Conservation (phyloP, 2,888 invertebrate species). For the Drosophila rubida region DNA sequence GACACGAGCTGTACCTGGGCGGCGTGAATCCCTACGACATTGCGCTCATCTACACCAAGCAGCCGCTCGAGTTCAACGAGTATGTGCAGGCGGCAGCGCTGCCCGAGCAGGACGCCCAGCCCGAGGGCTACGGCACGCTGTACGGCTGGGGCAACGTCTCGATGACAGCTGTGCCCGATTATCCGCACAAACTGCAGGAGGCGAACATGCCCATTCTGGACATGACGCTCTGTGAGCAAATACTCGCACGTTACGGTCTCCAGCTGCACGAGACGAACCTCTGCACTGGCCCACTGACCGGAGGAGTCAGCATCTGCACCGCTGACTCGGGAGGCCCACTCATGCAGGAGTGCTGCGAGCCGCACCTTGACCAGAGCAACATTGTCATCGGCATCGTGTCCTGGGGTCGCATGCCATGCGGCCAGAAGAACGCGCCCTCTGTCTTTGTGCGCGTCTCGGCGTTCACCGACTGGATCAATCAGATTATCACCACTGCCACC, state of each 20-base stretch:
- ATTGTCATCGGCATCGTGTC: slow-evolving; percentile 86
- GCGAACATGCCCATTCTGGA: slow-evolving; percentile 82
- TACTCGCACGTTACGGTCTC: slow-evolving; percentile 78
- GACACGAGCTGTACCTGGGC: slow-evolving; percentile 82
- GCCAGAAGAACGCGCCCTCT: slow-evolving; percentile 84
- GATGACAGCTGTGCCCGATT: slow-evolving; percentile 80
- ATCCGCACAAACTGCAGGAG: slow-evolving; percentile 80
- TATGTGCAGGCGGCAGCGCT: slow-evolving; percentile 79
- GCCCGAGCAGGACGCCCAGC: slow-evolving; percentile 74
- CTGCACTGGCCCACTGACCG: slow-evolving; percentile 83
- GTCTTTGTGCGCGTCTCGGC: slow-evolving; percentile 86
- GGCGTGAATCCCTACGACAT: slow-evolving; percentile 84
- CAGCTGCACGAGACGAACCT: slow-evolving; percentile 83
- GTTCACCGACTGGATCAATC: slow-evolving; percentile 84
- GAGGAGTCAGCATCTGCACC: slow-evolving; percentile 83
- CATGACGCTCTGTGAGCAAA: slow-evolving; percentile 76
- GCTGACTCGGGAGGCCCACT: slow-evolving; percentile 84
- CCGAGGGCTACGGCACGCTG: slow-evolving; percentile 80
- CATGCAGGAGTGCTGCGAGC: slow-evolving; percentile 78
- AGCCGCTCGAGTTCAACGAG: slow-evolving; percentile 76
- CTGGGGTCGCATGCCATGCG: slow-evolving; percentile 86
- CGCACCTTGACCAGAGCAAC: slow-evolving; percentile 61
- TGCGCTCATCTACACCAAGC: slow-evolving; percentile 82
- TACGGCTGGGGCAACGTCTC: slow-evolving; percentile 84
- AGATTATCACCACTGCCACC: slow-evolving; percentile 74